phyloP scores from a whole-genome alignment of 1,140 invertebrate genomes.

The Drosophila pachea region DNA sequence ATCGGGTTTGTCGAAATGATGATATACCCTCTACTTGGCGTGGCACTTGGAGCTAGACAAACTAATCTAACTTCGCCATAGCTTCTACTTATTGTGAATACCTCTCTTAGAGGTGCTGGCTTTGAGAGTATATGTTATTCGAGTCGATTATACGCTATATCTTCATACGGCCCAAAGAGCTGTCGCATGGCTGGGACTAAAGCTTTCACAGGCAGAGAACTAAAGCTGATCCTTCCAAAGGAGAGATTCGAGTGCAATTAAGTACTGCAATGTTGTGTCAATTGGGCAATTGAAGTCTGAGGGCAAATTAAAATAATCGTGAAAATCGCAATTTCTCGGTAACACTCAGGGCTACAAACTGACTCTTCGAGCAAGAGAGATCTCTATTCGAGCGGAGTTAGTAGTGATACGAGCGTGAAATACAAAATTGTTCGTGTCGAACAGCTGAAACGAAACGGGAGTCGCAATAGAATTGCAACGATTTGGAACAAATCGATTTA shows the following conservation, averaged over 20 bases:
- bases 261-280: slow-evolving; percentile 34
- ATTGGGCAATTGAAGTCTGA: slow-evolving; percentile 55
- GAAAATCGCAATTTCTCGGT: slow-evolving; percentile 68
- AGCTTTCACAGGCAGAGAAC: too few species aligned
- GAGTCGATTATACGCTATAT: too few species aligned
- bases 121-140: too few species aligned
- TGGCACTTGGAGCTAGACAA: too few species aligned
- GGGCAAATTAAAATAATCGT: slow-evolving; percentile 61
- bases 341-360: slow-evolving; percentile 35
- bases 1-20: too few species aligned
- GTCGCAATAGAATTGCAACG: slow-evolving; percentile 66
- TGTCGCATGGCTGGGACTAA: too few species aligned
- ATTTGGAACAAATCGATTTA: slow-evolving; percentile 73
- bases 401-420: slow-evolving; percentile 56
- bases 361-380: slow-evolving; percentile 23
- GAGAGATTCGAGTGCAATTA: neutral
- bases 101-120: too few species aligned
- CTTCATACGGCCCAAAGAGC: too few species aligned
- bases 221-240: too few species aligned
- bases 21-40: too few species aligned
- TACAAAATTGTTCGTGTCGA: slow-evolving; percentile 57
- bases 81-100: too few species aligned
- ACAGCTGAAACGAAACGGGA: slow-evolving; percentile 60
- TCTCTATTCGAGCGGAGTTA: slow-evolving; percentile 28
- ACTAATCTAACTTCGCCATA: too few species aligned